Base-by-base conservation (phyloP, 2,888 invertebrate species). In the Coenonympha glycerion region DNA sequence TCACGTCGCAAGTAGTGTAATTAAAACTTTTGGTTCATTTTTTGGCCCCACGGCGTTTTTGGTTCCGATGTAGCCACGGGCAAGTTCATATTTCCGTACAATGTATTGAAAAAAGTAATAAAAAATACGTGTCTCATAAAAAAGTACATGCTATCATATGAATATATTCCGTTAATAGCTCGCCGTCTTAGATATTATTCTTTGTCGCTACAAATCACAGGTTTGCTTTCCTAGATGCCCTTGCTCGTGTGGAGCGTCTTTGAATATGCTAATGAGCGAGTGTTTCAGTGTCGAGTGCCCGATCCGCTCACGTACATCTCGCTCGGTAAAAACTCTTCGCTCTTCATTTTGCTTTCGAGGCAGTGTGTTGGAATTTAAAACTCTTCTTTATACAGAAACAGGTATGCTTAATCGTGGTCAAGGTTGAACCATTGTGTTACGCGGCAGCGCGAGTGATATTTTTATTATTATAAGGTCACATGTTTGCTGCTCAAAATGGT, bases 391-490 rank as follows among this genome's bases (percentile, higher is more conserved):
- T 39, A 41, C 24, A 34, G 40, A 46, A 49, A 53, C 52, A 45
- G 52, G 49, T 53, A 53, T 53, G 45, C 40, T 49, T 51, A 36
- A 47, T 47, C 30, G 44, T 54, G 54, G 44, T 51, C 51, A 51
- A 54, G 51, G 51, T 39, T 50, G 47, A 41, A 3, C 39, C 44
- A 47, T 50, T 51, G 53, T 46, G 16, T 45, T 49, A 33, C 11
- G 30, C 40, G 46, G 34, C 28, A 39, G 31, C 21, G 33, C 44
- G 36, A 6, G 21, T 22, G 24, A 45, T 28, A 21, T 47, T 40
- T 18, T 18, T 26, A 26, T 26, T 26, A 26, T 9, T 31, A 31
- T 4, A 31, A n/a, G 8, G 11, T 9, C 5, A 30, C 30, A 30
- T 6, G 31, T 11, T 13, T 3, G 13, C 4, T 30, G 6, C 11